Conservation (phyloP, 2,797 vertebrate genomes). For the Liparis tanakae region DNA sequence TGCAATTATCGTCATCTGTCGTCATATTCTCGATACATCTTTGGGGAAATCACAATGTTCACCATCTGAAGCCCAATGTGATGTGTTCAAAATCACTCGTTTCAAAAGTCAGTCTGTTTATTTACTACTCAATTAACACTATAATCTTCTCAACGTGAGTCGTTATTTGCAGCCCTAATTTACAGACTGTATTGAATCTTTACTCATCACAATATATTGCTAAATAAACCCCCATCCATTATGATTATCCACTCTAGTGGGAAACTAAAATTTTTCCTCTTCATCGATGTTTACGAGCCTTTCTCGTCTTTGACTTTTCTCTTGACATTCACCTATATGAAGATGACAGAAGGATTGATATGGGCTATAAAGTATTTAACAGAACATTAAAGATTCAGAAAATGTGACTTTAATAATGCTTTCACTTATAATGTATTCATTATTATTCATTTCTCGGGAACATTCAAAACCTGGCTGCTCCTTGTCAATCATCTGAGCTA, state of each 20-base stretch:
- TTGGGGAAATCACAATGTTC: neutral
- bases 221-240: neutral
- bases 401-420: conserved; percentile 53
- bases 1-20: neutral
- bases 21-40: neutral
- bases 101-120: neutral
- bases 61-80: neutral
- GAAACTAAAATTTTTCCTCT: conserved; percentile 1
- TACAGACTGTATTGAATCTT: neutral
- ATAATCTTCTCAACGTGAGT: neutral
- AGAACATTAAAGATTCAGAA: conserved; percentile 28
- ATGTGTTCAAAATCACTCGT: neutral
- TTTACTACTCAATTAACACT: no score
- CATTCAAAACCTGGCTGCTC: conserved; percentile 30
- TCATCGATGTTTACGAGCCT: neutral
- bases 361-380: neutral
- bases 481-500: conserved; percentile 50
- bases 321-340: neutral
- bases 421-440: conserved; percentile 36
- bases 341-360: neutral
- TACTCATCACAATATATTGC: neutral
- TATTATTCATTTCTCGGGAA: conserved; percentile 45
- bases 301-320: neutral
- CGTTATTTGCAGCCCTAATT: neutral
- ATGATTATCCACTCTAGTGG: neutral